These are phyloP conservation scores for Anas platyrhynchos DNA, from an alignment of 2,113 vertebrate species.

Conservation along the genomic window DNA sequence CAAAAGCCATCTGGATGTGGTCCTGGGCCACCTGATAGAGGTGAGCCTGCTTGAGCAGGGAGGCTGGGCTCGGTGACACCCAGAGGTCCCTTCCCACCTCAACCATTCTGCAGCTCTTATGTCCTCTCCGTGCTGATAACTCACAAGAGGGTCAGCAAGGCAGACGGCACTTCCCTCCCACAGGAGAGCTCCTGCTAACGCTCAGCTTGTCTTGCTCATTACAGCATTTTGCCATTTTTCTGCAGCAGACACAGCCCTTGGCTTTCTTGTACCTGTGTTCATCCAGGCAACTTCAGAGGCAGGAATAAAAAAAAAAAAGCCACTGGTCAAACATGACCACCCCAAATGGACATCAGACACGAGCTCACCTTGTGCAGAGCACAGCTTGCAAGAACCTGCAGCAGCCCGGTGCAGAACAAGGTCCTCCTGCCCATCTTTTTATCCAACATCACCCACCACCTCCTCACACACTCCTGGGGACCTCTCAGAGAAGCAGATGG, in stretches of 20 bases:
- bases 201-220: not conserved
- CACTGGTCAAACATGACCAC: not conserved
- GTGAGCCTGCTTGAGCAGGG: no score
- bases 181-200: not conserved
- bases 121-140: not conserved
- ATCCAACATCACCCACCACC: not conserved
- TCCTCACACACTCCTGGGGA: not conserved
- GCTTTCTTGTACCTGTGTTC: not conserved
- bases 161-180: not conserved
- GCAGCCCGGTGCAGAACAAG: not conserved
- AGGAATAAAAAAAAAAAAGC: not conserved
- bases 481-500: not conserved
- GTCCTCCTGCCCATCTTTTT: not conserved
- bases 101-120: no score
- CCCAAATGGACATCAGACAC: not conserved
- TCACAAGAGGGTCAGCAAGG: not conserved
- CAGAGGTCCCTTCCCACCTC: no score
- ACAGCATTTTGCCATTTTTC: not conserved
- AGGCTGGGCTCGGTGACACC: no score
- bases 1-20: no score
- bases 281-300: not conserved
- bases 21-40: no score
- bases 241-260: fast-evolving
- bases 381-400: fast-evolving
- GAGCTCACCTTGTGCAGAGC: not conserved